phyloP scores from a whole-genome alignment of 2,888 invertebrate genomes.

The Athrips mouffetella region DNA sequence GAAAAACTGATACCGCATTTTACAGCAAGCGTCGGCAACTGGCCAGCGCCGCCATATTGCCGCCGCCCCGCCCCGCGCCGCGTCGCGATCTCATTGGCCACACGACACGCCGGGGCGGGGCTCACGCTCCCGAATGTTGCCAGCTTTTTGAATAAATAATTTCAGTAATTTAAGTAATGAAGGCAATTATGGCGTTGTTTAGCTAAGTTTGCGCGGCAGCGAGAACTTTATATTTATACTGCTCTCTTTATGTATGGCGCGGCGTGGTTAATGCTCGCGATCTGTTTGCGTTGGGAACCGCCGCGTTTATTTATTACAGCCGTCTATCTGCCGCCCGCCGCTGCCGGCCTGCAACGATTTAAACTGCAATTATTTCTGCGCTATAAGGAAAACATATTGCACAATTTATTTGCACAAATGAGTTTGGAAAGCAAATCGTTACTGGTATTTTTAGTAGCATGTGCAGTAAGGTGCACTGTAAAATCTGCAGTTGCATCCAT shows the following conservation, averaged over 20 bases:
- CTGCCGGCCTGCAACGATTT: conserved; percentile 60
- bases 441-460: background rate
- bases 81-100: conserved; percentile 50
- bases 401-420: conserved; percentile 35
- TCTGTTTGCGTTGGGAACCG: conserved; percentile 73
- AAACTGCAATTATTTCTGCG: conserved; percentile 74
- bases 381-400: conserved; percentile 68
- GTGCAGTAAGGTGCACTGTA: background rate
- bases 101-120: conserved; percentile 44
- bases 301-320: conserved; percentile 69
- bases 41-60: conserved; percentile 68
- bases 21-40: conserved; percentile 36
- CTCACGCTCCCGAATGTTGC: conserved; percentile 67
- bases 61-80: conserved; percentile 54
- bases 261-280: conserved; percentile 76
- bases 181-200: conserved; percentile 80
- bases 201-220: conserved; percentile 77
- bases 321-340: conserved; percentile 21
- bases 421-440: conserved; percentile 10
- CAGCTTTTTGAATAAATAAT: conserved; percentile 79
- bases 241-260: conserved; percentile 77
- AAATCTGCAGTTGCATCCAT: background rate
- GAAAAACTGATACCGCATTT: conserved; percentile 32
- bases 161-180: conserved; percentile 79
- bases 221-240: conserved; percentile 78